Evolutionary conservation across 92 coral and sea anemone species (phyloP), one percentile per base, ranked within the genome.

Genomic region (Bergia sp.): DNA sequence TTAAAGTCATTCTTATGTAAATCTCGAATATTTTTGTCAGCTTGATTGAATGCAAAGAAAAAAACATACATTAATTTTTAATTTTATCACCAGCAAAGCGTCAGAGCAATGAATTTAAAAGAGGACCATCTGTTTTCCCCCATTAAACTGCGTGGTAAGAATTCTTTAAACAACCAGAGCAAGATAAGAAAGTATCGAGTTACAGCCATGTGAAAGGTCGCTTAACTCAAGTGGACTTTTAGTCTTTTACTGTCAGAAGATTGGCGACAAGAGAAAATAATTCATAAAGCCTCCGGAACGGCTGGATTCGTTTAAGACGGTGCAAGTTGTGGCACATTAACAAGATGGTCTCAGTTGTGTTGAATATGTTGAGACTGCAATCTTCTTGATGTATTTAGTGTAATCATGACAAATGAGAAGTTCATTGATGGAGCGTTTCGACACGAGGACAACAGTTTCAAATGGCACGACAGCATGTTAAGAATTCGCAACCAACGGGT

Each of bases 161-260:
- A 76, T 41, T 16, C 47, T 76, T 41, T 76, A 39, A 74, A 74
- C 40, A 42, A 29, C 12, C 74, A 82, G 67, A 21, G 11, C 47
- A 37, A 71, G 87, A 72, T 71, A 71, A 44, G 44, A 23, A 45
- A 71, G 85, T 81, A 81, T 81, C 40, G 74, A 37, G 77, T 84
- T 84, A 44, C 87, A 71, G 49, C 44, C 50, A 84, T 84, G 77
- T 71, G 74, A 84, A 83, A 84, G 87, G 87, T 71, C 79, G 77
- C 45, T 47, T 43, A 71, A 47, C 16, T 69, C 12, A 55, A 84
- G 43, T 23, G 15, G 64, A 44, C 23, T 78, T 65, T 82, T 10
- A 7, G 11, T 72, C 43, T 76, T 41, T 37, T 41, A 9, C 29
- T 71, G 79, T 44, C 85, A 37, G 61, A 2, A 16, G 87, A 43